Conservation (phyloP, 1,140 invertebrate species). For the Calosoma granatense region DNA sequence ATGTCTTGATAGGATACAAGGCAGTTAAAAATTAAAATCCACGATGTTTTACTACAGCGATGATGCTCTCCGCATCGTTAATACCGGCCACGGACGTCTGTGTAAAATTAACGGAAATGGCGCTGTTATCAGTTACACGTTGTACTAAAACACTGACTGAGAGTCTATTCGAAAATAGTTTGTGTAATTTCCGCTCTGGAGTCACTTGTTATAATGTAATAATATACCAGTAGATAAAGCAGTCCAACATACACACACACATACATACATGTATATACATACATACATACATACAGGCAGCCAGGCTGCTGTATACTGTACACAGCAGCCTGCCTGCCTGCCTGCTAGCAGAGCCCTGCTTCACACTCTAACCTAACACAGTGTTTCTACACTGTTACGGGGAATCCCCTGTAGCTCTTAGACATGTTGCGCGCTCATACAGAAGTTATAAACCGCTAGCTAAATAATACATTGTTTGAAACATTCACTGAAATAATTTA, state of each 20-base stretch:
- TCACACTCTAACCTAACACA: neutral
- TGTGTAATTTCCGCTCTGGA: constrained; percentile 31
- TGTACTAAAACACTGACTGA: constrained; percentile 29
- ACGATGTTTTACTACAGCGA: neutral
- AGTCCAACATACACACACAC: neutral
- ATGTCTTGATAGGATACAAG: neutral
- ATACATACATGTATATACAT: too few relatives aligned
- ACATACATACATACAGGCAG: neutral
- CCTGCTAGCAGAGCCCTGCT: neutral
- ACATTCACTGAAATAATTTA: too few relatives aligned
- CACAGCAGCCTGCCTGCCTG: neutral
- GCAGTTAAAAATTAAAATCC: constrained; percentile 1
- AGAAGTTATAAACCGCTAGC: too few relatives aligned
- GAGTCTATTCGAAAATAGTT: constrained; percentile 33
- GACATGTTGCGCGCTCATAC: too few relatives aligned
- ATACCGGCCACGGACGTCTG: constrained; percentile 3
- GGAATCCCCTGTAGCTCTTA: too few relatives aligned
- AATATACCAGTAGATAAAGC: constrained; percentile 27
- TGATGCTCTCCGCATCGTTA: too few relatives aligned
- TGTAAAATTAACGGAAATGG: constrained; percentile 12
- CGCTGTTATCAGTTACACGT: constrained; percentile 19
- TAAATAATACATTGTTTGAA: too few relatives aligned
- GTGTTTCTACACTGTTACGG: neutral
- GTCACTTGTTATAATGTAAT: constrained; percentile 33
- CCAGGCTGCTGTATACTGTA: too few relatives aligned